phyloP scores from a whole-genome alignment of 2,113 vertebrate species.

The Calypte anna region DNA sequence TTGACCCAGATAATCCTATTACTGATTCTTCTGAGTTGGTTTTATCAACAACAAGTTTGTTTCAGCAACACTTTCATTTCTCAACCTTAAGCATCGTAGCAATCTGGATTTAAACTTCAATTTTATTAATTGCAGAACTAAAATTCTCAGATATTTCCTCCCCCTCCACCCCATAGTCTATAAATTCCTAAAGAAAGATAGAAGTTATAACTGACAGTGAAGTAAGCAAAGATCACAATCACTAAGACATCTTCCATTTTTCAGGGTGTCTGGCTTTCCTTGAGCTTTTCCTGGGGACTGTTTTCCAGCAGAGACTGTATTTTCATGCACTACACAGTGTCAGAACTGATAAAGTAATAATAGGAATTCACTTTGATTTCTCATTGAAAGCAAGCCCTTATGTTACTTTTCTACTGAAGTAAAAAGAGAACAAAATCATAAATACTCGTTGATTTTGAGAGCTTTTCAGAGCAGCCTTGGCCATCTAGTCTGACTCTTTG shows the following conservation, averaged over 20 bases:
- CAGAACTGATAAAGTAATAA: neutral
- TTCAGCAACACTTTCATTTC: neutral
- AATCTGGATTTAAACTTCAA: neutral
- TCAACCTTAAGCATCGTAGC: neutral
- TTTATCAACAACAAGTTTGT: neutral
- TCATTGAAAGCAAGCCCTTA: neutral
- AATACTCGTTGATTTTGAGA: neutral
- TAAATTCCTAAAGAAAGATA: neutral
- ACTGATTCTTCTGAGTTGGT: neutral
- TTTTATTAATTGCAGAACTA: neutral
- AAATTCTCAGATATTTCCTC: neutral
- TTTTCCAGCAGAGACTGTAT: neutral
- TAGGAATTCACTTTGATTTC: neutral
- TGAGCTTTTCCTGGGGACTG: neutral
- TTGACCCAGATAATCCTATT: neutral
- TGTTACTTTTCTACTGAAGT: neutral
- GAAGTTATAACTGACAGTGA: neutral
- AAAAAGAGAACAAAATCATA: neutral
- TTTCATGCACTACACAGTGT: neutral
- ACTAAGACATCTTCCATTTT: neutral
- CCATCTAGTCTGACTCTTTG: neutral
- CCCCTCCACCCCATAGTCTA: neutral
- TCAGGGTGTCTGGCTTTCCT: neutral
- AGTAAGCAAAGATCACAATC: neutral
- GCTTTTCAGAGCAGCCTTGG: neutral